Percentiles rank a stretch among this genome's conserved stretches.
phyloP scores from a whole-genome alignment of 1,140 invertebrate genomes.

The Drosophila tristis region DNA sequence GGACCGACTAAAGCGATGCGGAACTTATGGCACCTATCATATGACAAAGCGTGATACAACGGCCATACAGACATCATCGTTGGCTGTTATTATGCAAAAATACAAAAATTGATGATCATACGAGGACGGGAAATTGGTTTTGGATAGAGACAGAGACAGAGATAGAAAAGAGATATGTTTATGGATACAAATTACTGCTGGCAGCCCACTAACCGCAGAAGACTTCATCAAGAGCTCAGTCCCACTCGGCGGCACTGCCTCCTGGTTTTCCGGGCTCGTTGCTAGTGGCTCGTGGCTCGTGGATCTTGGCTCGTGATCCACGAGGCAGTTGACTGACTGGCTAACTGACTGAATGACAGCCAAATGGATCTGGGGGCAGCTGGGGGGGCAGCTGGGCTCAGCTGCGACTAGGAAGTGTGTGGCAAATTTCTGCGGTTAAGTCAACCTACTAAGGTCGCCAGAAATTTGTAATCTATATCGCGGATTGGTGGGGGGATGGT shows the following conservation, averaged over 20 bases:
- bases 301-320: conserved; percentile 43
- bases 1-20: conserved; percentile 38
- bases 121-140: neutral
- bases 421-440: conserved; percentile 49
- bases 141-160: conserved; percentile 7
- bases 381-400: conserved; percentile 58
- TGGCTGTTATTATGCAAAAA: conserved; percentile 66
- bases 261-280: conserved; percentile 29
- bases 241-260: no score
- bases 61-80: conserved; percentile 29
- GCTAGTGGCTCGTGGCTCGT: conserved; percentile 27
- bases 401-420: conserved; percentile 61
- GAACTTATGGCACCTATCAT: conserved; percentile 51
- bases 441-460: conserved; percentile 60
- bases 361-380: conserved; percentile 26
- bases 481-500: conserved; percentile 5
- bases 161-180: conserved; percentile 45
- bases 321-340: conserved; percentile 22
- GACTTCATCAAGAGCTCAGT: conserved; percentile 48
- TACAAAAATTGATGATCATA: conserved; percentile 61
- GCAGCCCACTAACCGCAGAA: conserved; percentile 73
- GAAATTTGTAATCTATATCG: conserved; percentile 40
- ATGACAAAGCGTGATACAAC: conserved; percentile 33
- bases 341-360: conserved; percentile 38
- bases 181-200: conserved; percentile 65